These are phyloP conservation scores for Planiliza haematocheilus DNA, from an alignment of 2,113 vertebrate species.

Conservation along the genomic window DNA sequence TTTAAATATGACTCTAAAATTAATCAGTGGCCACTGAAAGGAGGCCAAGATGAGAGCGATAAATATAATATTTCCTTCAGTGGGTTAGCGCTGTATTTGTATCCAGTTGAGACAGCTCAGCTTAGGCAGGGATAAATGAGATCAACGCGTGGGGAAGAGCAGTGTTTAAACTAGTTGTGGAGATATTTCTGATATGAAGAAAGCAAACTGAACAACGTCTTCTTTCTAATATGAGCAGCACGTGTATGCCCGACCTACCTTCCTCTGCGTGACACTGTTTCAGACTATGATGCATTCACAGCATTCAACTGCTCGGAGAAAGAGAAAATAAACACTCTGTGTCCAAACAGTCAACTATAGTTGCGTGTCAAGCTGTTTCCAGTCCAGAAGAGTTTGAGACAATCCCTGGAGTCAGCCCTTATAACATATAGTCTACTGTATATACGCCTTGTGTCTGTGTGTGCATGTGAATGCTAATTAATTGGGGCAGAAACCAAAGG, in stretches of 20 bases:
- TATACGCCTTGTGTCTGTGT: background rate
- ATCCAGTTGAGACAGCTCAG: constrained; percentile 3
- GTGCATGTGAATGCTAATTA: constrained; percentile 65
- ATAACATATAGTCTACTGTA: background rate
- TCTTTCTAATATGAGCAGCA: background rate
- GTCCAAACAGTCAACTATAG: background rate
- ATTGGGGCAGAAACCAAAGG: constrained; percentile 76
- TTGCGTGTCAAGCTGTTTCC: too few relatives aligned
- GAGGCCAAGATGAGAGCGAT: constrained; percentile 26
- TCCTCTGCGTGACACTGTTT: background rate
- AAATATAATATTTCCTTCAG: constrained; percentile 27
- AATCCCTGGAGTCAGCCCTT: constrained; percentile 1
- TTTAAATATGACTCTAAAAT: constrained; percentile 37
- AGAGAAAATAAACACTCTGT: background rate
- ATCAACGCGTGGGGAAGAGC: background rate
- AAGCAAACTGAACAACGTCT: background rate
- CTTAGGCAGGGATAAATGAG: constrained; percentile 1
- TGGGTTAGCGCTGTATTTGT: constrained; percentile 8
- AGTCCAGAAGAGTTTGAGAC: background rate
- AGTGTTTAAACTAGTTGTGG: background rate
- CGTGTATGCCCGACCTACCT: too few relatives aligned
- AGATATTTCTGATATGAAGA: background rate
- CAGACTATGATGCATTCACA: background rate
- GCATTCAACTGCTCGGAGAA: background rate
- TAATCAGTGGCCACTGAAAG: constrained; percentile 38